phyloP scores from a whole-genome alignment of 2,113 vertebrate species.

The Alethe diademata region DNA sequence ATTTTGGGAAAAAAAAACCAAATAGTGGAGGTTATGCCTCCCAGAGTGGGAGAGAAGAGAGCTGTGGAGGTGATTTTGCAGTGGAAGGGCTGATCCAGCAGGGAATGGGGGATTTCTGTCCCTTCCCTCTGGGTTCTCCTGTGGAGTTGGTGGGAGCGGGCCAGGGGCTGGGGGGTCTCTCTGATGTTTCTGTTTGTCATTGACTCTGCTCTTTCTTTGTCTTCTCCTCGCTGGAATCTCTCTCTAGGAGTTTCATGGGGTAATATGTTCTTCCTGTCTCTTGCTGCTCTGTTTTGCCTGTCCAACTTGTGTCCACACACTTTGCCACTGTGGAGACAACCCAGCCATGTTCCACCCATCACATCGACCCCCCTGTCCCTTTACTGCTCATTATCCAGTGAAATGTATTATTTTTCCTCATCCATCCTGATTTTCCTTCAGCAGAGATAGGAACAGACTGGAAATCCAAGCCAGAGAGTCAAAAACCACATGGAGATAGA shows the following conservation, averaged over 20 bases:
- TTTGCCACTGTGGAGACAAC: neutral
- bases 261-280: slow-evolving; percentile 82
- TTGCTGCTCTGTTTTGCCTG: slow-evolving; percentile 66
- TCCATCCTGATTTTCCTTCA: neutral
- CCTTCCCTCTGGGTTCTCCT: neutral
- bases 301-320: slow-evolving; percentile 28
- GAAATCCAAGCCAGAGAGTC: neutral
- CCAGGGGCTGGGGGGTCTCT: neutral
- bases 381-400: neutral
- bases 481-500: neutral
- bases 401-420: neutral
- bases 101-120: neutral
- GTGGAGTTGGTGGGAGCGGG: neutral
- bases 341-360: slow-evolving; percentile 35
- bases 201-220: slow-evolving; percentile 85
- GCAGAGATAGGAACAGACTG: neutral
- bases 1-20: neutral
- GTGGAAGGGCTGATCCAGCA: neutral
- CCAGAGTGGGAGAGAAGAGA: neutral
- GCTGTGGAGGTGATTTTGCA: neutral
- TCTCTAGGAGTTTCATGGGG: slow-evolving; percentile 97
- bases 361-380: neutral
- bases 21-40: fast-evolving
- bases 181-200: slow-evolving; percentile 57
- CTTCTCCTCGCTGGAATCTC: slow-evolving; percentile 82